These are phyloP conservation scores for Dinoponera quadriceps DNA, from an alignment of 1,140 invertebrate genomes.

Conservation along the genomic window DNA sequence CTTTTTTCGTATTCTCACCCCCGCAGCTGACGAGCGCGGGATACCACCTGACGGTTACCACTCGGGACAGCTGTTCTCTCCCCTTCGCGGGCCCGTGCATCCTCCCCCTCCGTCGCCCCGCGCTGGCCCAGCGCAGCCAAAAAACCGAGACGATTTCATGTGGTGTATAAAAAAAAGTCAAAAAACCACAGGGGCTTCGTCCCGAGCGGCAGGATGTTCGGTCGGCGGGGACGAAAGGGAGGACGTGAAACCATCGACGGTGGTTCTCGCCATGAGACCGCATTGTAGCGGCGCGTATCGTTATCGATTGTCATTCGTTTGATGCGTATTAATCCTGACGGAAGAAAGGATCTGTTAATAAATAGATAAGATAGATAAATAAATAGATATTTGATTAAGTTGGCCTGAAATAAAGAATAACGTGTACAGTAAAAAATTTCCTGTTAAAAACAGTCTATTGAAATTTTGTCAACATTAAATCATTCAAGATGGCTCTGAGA, in stretches of 20 bases:
- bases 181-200: conserved; percentile 47
- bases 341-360: no score
- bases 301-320: neutral
- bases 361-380: no score
- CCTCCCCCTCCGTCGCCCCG: conserved; percentile 1
- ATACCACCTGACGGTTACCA: conserved; percentile 76
- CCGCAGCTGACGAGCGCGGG: conserved; percentile 77
- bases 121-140: conserved; percentile 40
- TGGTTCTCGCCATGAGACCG: neutral
- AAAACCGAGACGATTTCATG: conserved; percentile 71
- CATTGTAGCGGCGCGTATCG: neutral
- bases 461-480: no score
- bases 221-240: neutral
- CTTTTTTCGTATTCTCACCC: conserved; percentile 77
- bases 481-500: no score
- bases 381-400: no score
- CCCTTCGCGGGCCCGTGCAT: conserved; percentile 40
- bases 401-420: no score
- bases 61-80: conserved; percentile 76
- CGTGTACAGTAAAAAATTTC: no score
- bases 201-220: conserved; percentile 34
- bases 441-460: no score
- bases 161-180: conserved; percentile 41
- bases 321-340: no score
- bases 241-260: neutral